Evolutionary conservation across 2,113 vertebrate species (phyloP).

Genomic region (Bufo gargarizans): DNA sequence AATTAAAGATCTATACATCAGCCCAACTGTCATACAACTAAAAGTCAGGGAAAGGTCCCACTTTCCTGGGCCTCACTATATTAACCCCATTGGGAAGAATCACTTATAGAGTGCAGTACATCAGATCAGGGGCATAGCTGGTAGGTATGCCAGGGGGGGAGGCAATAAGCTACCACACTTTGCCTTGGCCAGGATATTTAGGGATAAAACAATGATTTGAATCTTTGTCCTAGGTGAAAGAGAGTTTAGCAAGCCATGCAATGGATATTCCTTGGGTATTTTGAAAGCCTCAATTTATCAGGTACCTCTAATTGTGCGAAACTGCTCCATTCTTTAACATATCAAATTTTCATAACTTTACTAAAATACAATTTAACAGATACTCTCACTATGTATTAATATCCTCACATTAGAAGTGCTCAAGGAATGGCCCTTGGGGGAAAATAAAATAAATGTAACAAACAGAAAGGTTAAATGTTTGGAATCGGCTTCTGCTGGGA

Average conservation of each 20-base stretch:
- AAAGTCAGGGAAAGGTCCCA: no score
- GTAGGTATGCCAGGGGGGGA: no score
- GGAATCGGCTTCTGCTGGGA: conserved; percentile 1
- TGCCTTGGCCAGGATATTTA: not conserved
- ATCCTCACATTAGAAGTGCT: not conserved
- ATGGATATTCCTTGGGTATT: not conserved
- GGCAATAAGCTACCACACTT: no score
- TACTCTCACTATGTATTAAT: not conserved
- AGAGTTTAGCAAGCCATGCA: not conserved
- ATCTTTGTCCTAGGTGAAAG: no score
- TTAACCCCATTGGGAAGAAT: no score
- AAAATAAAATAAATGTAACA: not conserved
- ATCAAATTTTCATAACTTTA: not conserved
- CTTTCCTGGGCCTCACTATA: no score
- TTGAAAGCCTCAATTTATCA: not conserved
- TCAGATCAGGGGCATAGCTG: no score
- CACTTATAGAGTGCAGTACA: no score
- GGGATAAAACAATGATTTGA: not conserved
- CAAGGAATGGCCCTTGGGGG: not conserved
- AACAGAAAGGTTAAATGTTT: not conserved
- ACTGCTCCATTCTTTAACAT: not conserved
- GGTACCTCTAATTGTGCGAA: not conserved
- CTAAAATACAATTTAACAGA: not conserved
- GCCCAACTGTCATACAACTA: no score
- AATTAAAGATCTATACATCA: no score